Evolutionary conservation across 2,888 invertebrate species (phyloP).

Genomic region (Ichneumoninae sp.): DNA sequence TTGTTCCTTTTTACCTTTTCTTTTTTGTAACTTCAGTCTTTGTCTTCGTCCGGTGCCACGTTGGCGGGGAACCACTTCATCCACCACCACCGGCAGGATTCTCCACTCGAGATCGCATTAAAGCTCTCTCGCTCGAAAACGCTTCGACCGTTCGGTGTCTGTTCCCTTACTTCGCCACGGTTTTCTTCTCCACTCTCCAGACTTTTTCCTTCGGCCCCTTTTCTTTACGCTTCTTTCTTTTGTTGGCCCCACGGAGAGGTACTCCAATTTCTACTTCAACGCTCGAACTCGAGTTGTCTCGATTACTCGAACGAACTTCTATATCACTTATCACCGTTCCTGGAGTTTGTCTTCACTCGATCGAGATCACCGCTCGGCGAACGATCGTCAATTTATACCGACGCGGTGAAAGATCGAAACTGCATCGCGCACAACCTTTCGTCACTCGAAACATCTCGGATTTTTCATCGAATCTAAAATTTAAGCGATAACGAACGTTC

Average conservation of each 20-base stretch:
- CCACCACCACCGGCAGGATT: conserved; percentile 49
- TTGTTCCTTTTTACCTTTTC: background rate
- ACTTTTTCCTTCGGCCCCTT: conserved; percentile 7
- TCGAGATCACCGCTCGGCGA: conserved; percentile 7
- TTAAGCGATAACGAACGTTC: background rate
- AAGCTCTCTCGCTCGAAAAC: conserved; percentile 53
- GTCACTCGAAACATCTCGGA: conserved; percentile 4
- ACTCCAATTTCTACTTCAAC: conserved; percentile 54
- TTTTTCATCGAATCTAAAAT: background rate
- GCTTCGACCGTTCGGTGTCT: conserved; percentile 35
- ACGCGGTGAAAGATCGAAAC: background rate
- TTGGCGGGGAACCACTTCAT: conserved; percentile 48
- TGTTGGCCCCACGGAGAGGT: conserved; percentile 36
- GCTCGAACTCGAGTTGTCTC: conserved; percentile 41
- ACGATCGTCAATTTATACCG: background rate
- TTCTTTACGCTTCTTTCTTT: conserved; percentile 17
- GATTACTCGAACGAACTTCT: conserved; percentile 44
- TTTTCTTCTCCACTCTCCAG: background rate
- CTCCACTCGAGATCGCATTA: conserved; percentile 61
- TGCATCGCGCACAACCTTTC: conserved; percentile 5
- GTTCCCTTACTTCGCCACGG: conserved; percentile 6
- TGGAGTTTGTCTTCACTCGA: conserved; percentile 4
- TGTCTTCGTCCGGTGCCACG: conserved; percentile 35
- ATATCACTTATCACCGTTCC: background rate
- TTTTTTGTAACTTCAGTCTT: background rate